Conservation (phyloP, 37 sponge, comb jelly and placozoan species). For the Chondrosia reniformis region DNA sequence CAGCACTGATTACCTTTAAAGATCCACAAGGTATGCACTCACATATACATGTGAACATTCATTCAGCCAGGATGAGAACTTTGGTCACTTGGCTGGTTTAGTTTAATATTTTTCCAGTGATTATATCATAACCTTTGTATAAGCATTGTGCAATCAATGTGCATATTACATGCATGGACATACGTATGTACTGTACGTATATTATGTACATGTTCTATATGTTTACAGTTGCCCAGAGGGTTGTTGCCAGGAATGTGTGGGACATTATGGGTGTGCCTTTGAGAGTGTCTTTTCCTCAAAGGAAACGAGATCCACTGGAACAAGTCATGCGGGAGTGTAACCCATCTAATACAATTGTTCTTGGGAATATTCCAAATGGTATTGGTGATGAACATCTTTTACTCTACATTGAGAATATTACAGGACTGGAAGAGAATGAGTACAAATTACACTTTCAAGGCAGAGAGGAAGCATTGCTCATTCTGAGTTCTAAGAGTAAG, state of each 20-base stretch:
- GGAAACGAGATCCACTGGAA: constrained; percentile 6
- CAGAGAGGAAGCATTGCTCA: too few relatives aligned
- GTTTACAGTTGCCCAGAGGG: not conserved
- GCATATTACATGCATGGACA: not conserved
- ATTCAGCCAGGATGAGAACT: too few relatives aligned
- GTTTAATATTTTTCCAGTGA: too few relatives aligned
- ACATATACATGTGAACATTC: too few relatives aligned
- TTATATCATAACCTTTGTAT: too few relatives aligned
- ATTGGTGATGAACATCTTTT: not conserved
- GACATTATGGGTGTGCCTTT: not conserved
- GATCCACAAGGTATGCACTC: constrained; percentile 10
- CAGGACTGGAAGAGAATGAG: not conserved
- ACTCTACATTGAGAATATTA: not conserved
- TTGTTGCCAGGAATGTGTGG: not conserved
- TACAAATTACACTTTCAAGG: not conserved
- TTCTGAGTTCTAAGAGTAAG: too few relatives aligned
- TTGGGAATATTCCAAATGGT: not conserved
- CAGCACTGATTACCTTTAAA: not conserved
- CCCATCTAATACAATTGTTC: not conserved
- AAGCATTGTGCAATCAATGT: not conserved
- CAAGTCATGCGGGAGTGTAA: not conserved
- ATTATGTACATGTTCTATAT: too few relatives aligned
- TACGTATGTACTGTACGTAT: not conserved
- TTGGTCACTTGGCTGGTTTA: too few relatives aligned
- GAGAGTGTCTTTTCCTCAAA: not conserved